Evolutionary conservation across 53 echinoderm and acorn worm species (phyloP).

Genomic region (Pentamera pediparva): DNA sequence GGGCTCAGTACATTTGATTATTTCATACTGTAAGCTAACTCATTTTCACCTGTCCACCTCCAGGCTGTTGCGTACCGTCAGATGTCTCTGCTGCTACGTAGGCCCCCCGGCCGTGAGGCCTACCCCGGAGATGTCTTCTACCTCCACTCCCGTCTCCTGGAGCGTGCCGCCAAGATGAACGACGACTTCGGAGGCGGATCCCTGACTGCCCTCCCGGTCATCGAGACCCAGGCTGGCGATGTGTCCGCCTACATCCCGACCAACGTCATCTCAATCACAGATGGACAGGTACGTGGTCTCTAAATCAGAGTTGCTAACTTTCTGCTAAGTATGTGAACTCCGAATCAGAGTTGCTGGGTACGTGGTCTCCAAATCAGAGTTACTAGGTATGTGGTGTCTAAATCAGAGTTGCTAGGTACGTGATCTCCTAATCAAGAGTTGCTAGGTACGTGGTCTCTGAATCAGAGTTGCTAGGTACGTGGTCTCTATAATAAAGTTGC

Average conservation of each 20-base stretch:
- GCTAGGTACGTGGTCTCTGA: too few relatives aligned
- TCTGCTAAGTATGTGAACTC: too few relatives aligned
- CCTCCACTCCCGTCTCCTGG: slow-evolving; percentile 98
- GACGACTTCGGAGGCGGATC: slow-evolving; percentile 98
- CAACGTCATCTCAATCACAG: slow-evolving; percentile 99
- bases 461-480: too few relatives aligned
- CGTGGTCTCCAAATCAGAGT: too few relatives aligned
- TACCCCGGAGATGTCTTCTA: slow-evolving; percentile 99
- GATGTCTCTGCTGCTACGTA: slow-evolving; percentile 98
- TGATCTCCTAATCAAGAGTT: too few relatives aligned
- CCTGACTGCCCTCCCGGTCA: slow-evolving; percentile 93
- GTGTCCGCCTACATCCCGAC: slow-evolving; percentile 99
- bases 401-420: too few relatives aligned
- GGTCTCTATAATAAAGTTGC: too few relatives aligned
- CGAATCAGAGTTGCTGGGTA: too few relatives aligned
- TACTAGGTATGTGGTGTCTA: too few relatives aligned
- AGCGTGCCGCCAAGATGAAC: slow-evolving; percentile 99
- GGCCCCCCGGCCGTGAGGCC: slow-evolving; percentile 99
- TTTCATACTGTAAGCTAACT: too few relatives aligned
- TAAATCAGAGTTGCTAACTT: too few relatives aligned
- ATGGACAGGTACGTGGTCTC: slow-evolving; percentile 97
- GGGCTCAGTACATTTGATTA: not conserved
- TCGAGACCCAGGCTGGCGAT: slow-evolving; percentile 99
- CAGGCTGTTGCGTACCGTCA: slow-evolving; percentile 99
- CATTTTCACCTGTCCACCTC: not conserved